These are phyloP conservation scores for Meteorus colon DNA, from an alignment of 2,888 invertebrate genomes.

Conservation along the genomic window DNA sequence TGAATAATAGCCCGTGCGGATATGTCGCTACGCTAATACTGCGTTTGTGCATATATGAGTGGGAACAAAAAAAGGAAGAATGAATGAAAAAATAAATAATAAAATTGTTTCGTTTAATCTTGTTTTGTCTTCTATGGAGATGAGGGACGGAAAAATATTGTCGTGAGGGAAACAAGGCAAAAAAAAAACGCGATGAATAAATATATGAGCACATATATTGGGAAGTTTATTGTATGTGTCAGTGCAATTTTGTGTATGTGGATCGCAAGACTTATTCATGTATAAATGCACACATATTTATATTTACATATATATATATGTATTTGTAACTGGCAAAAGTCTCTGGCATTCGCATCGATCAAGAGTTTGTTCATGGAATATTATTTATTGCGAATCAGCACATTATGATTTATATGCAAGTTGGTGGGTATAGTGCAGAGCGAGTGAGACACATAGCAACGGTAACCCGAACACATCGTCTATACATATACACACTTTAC, in stretches of 20 bases:
- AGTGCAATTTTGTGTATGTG: background rate
- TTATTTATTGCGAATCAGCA: slow-evolving; percentile 63
- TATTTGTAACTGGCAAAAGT: slow-evolving; percentile 43
- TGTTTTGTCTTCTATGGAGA: slow-evolving; percentile 30
- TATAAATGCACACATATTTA: slow-evolving; percentile 21
- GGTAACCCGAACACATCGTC: slow-evolving; percentile 46
- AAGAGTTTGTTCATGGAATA: slow-evolving; percentile 49
- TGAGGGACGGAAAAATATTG: slow-evolving; percentile 18
- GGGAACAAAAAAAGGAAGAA: background rate
- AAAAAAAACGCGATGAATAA: background rate
- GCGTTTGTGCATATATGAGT: too few relatives aligned
- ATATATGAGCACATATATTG: slow-evolving; percentile 29
- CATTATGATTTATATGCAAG: slow-evolving; percentile 58
- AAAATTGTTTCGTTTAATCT: slow-evolving; percentile 12
- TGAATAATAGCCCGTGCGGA: background rate
- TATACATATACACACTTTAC: background rate
- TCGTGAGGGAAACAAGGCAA: background rate
- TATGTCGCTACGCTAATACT: too few relatives aligned
- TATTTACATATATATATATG: slow-evolving; percentile 2
- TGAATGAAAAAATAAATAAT: background rate
- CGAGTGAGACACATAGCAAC: slow-evolving; percentile 36
- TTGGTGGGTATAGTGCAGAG: slow-evolving; percentile 21
- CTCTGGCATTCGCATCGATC: slow-evolving; percentile 42
- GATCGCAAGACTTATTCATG: too few relatives aligned
- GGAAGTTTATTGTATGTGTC: slow-evolving; percentile 26